Conservation (phyloP, 2,888 invertebrate genomes). For the Eremobia ochroleuca region DNA sequence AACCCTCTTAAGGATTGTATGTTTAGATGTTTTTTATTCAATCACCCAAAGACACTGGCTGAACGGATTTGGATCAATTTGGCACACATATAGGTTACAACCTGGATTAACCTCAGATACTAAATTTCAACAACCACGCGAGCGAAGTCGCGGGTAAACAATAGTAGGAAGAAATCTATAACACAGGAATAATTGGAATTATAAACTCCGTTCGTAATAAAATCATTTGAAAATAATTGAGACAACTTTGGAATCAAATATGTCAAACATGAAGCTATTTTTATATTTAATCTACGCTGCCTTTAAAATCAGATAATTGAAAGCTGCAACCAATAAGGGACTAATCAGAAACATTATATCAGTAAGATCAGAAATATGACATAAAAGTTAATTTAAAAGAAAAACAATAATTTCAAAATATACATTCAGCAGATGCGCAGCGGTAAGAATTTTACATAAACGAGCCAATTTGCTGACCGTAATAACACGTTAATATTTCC, state of each 20-base stretch:
- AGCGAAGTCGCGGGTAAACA: neutral
- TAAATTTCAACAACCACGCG: neutral
- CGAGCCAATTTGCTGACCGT: slow-evolving; percentile 82
- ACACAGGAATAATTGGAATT: neutral
- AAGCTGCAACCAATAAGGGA: neutral
- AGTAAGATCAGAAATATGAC: neutral
- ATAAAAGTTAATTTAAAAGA: slow-evolving; percentile 44
- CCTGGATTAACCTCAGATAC: too few relatives aligned
- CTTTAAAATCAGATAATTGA: neutral
- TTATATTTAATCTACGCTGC: neutral
- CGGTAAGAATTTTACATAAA: slow-evolving; percentile 81
- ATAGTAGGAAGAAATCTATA: neutral
- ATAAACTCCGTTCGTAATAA: neutral
- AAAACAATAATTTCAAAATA: slow-evolving; percentile 54
- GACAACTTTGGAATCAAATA: neutral
- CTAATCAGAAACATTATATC: neutral
- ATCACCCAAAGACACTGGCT: too few relatives aligned
- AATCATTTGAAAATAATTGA: neutral
- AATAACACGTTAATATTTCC: slow-evolving; percentile 75
- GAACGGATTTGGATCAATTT: too few relatives aligned
- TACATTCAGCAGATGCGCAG: slow-evolving; percentile 65
- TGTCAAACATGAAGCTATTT: neutral
- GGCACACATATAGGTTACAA: too few relatives aligned
- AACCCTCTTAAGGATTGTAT: too few relatives aligned
- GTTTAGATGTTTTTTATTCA: too few relatives aligned